phyloP scores from a whole-genome alignment of 2,113 vertebrate species.

The Haemorhous mexicanus region DNA sequence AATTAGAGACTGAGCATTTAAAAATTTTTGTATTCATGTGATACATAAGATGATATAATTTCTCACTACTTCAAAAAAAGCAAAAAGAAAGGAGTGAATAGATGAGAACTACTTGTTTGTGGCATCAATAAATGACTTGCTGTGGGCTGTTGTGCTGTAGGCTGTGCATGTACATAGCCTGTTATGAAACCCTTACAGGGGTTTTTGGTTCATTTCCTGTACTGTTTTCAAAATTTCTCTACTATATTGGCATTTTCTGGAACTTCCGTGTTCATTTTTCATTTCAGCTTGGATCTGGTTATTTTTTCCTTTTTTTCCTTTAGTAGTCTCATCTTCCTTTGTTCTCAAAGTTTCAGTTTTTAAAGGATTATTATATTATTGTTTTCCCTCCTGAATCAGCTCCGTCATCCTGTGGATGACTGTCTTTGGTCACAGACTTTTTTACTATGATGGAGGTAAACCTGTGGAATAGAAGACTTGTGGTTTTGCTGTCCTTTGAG shows the following conservation, averaged over 20 bases:
- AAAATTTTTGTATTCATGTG: background rate
- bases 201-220: background rate
- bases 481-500: background rate
- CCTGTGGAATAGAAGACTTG: background rate
- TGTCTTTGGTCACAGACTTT: background rate
- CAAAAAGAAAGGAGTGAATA: background rate
- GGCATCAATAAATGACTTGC: background rate
- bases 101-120: background rate
- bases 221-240: background rate
- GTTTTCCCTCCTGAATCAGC: background rate
- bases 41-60: background rate
- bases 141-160: background rate
- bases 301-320: background rate
- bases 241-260: background rate
- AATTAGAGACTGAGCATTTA: background rate
- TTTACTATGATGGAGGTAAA: background rate
- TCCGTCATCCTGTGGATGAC: background rate
- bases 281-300: background rate
- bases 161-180: background rate
- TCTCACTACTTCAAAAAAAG: background rate
- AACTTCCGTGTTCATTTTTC: background rate
- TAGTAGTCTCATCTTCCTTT: background rate
- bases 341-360: background rate
- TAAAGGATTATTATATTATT: background rate
- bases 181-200: background rate